These are phyloP conservation scores for Agrilus planipennis DNA, from an alignment of 1,140 invertebrate genomes.

Conservation along the genomic window DNA sequence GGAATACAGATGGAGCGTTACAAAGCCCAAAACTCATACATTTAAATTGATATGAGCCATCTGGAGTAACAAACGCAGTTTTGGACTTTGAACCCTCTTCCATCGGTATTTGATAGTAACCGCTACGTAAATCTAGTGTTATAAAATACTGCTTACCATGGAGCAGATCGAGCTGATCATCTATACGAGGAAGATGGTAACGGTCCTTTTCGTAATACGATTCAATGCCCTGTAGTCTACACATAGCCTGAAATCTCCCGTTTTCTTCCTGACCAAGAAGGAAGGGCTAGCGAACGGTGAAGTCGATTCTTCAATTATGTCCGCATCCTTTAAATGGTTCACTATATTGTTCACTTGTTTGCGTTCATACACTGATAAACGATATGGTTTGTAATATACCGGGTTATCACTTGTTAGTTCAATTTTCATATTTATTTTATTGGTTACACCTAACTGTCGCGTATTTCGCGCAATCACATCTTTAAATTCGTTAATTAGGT, in stretches of 20 bases:
- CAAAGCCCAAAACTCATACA: constrained; percentile 32
- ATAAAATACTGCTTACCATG: constrained; percentile 11
- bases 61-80: constrained; percentile 30
- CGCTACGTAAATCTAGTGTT: constrained; percentile 8
- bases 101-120: constrained; percentile 9
- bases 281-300: constrained; percentile 5
- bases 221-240: constrained; percentile 20
- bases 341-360: constrained; percentile 1
- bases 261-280: constrained; percentile 14
- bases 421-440: constrained; percentile 19
- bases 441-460: constrained; percentile 14
- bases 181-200: constrained; percentile 19
- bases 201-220: constrained; percentile 15
- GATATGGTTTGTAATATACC: constrained; percentile 3
- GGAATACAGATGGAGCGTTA: constrained; percentile 7
- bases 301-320: not conserved
- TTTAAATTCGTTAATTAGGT: not conserved
- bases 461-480: constrained; percentile 1
- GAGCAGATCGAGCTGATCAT: constrained; percentile 24
- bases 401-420: constrained; percentile 12
- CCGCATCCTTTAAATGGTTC: not conserved
- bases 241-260: constrained; percentile 16
- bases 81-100: constrained; percentile 3
- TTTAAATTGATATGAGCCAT: constrained; percentile 33
- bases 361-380: not conserved